Conservation (phyloP, 37 sponge, comb jelly and placozoan genomes). For the Mnemiopsis leidyi region DNA sequence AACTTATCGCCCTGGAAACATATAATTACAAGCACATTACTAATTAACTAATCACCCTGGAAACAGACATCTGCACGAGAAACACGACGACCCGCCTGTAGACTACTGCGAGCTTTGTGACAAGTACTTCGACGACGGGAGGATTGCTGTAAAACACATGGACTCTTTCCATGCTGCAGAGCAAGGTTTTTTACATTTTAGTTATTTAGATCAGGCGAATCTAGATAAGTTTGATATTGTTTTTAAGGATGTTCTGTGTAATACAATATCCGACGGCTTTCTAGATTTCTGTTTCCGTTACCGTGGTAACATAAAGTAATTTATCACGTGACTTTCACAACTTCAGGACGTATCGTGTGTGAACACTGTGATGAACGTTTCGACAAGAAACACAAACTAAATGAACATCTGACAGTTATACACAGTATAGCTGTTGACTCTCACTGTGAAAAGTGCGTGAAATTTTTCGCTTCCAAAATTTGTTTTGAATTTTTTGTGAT, state of each 20-base stretch:
- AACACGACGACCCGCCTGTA: slow-evolving; percentile 54
- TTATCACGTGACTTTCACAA: no score
- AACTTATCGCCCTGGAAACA: neutral
- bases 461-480: no score
- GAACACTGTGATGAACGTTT: slow-evolving; percentile 51
- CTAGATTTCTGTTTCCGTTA: no score
- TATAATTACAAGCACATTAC: slow-evolving; percentile 8
- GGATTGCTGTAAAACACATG: slow-evolving; percentile 65
- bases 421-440: slow-evolving; percentile 24
- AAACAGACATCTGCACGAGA: slow-evolving; percentile 64
- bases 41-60: neutral
- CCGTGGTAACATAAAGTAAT: neutral
- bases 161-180: slow-evolving; percentile 61
- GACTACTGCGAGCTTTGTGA: slow-evolving; percentile 64
- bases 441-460: slow-evolving; percentile 55
- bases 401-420: slow-evolving; percentile 32
- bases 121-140: slow-evolving; percentile 57
- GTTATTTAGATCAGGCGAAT: no score
- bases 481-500: no score
- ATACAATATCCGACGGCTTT: no score
- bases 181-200: no score
- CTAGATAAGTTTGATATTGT: no score
- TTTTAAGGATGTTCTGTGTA: no score
- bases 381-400: slow-evolving; percentile 63
- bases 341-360: slow-evolving; percentile 20